Base-by-base conservation (phyloP, 2,797 vertebrate genomes). In the Crocidura indochinensis region DNA sequence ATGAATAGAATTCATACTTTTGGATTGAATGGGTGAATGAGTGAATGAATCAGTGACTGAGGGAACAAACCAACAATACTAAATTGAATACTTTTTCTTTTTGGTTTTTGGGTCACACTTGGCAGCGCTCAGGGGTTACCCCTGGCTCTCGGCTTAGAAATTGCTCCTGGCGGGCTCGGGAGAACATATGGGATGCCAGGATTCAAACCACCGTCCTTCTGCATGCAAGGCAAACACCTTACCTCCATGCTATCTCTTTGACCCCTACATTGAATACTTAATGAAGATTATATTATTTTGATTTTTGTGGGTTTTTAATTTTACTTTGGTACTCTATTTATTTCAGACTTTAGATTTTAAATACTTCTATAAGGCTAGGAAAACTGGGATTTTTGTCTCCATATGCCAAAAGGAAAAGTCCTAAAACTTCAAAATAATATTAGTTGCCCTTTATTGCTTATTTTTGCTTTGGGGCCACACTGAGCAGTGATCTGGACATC, bases 361-460 rank as follows among this genome's bases (percentile, higher is more conserved):
- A 56, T 15, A 68, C 86, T 78, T 92, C 51, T 71, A 15, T 62
- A 80, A 22, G 5, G 29, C 53, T 69, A 44, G 49, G 84, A 86
- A 49, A n/a, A 78, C 69, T n/a, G 88, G 79, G 88, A 79, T 90
- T 87, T 38, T 91, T 69, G 9, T 77, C 65, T 84, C 85, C 67
- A 0, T 83, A 11, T 26, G 24, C 73, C 65, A 71, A 38, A 83
- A 85, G 67, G 44, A 93, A 83, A 3, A 62, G 6, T 24, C 46
- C 53, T 69, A 14, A 90, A 82, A 64, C 73, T 47, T 15, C 24
- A 1, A 85, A 90, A 84, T 75, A 78, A 2, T 51, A 19, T 86
- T 65, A 29, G 31, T 49, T 53, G 60, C 73, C 31, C 17, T 60
- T 60, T 60, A 15, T 60, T 60, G 3, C 7, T 60, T 60, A 20